Conservation (phyloP, 2,113 vertebrate species). For the Symphodus melops region DNA sequence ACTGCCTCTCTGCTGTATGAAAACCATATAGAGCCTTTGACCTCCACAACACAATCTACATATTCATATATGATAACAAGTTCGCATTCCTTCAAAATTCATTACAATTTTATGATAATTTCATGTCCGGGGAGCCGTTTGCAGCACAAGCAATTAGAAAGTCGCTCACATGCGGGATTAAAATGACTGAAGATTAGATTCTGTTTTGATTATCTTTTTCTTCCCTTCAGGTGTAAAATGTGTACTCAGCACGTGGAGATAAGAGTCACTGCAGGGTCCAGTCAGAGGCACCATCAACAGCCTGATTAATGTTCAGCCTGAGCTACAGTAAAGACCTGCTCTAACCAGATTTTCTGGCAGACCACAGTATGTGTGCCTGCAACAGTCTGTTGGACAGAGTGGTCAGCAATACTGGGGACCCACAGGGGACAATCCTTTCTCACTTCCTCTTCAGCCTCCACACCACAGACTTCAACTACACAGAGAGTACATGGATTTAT, state of each 20-base stretch:
- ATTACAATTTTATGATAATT: constrained; percentile 44
- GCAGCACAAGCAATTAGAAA: constrained; percentile 58
- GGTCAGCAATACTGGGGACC: no score
- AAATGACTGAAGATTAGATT: constrained; percentile 65
- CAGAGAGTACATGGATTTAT: no score
- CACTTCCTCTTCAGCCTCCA: no score
- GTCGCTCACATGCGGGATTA: constrained; percentile 24
- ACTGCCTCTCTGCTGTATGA: constrained; percentile 1
- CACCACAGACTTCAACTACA: no score
- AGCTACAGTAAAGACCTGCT: neutral
- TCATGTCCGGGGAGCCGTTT: constrained; percentile 36
- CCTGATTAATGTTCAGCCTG: constrained; percentile 12
- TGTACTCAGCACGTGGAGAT: constrained; percentile 36
- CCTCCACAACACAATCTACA: constrained; percentile 44
- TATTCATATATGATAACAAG: constrained; percentile 39
- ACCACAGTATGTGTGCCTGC: no score
- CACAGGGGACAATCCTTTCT: no score
- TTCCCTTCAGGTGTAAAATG: constrained; percentile 35
- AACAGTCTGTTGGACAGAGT: no score
- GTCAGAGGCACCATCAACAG: neutral
- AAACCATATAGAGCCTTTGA: constrained; percentile 34
- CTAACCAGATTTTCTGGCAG: neutral
- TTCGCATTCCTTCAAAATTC: constrained; percentile 33
- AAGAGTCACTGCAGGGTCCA: constrained; percentile 31
- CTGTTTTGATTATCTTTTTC: constrained; percentile 35